Percentiles rank a stretch among this genome's conserved stretches.
Conservation (phyloP, 2,888 invertebrate genomes). For the Thymelicus lineola region DNA sequence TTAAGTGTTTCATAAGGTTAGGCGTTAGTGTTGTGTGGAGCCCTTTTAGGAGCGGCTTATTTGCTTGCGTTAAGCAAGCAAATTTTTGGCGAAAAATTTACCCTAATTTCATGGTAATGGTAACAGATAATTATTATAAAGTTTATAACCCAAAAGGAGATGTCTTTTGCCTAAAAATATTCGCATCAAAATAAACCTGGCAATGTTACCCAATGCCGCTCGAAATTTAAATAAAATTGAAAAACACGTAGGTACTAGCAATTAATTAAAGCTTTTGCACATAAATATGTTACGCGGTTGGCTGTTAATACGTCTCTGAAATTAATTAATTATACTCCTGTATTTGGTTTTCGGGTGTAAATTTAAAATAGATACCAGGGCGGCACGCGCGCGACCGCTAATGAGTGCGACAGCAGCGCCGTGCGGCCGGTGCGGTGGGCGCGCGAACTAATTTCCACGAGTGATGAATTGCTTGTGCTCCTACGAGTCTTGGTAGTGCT, state of each 20-base stretch:
- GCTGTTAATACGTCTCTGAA: conserved; percentile 26
- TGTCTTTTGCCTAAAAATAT: too few relatives aligned
- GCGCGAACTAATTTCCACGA: conserved; percentile 75
- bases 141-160: too few relatives aligned
- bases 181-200: too few relatives aligned
- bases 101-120: too few relatives aligned
- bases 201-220: too few relatives aligned
- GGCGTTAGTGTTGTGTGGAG: background rate
- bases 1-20: background rate
- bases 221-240: too few relatives aligned
- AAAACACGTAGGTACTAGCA: background rate
- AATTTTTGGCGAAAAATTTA: too few relatives aligned
- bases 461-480: conserved; percentile 72
- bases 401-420: conserved; percentile 79
- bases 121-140: too few relatives aligned
- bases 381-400: conserved; percentile 69
- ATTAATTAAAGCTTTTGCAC: conserved; percentile 16
- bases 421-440: conserved; percentile 68
- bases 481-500: conserved; percentile 39
- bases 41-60: too few relatives aligned
- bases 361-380: conserved; percentile 54
- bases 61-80: too few relatives aligned
- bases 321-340: conserved; percentile 32
- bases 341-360: conserved; percentile 36
- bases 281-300: conserved; percentile 26